Conservation (phyloP, 2,888 invertebrate genomes). For the Drosophila atroscutellata region DNA sequence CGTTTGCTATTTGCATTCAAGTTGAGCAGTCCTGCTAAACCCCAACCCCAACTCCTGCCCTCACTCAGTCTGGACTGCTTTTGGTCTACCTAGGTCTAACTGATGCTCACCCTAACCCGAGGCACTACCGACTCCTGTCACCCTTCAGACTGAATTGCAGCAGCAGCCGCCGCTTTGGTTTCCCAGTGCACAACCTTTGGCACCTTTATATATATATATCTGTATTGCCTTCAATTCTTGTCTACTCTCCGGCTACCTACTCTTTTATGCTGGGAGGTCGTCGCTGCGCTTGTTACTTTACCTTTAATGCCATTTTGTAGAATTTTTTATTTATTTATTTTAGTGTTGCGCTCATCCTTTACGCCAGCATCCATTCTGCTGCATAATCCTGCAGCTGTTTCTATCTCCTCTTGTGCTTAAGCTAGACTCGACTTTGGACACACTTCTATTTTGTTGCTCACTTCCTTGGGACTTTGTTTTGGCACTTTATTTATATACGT, state of each 20-base stretch:
- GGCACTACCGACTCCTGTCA: constrained; percentile 18
- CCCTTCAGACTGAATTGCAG: constrained; percentile 17
- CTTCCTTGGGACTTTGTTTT: constrained; percentile 72
- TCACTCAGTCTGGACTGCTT: constrained; percentile 14
- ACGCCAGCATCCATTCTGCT: constrained; percentile 24
- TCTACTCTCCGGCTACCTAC: constrained; percentile 24
- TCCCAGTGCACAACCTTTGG: constrained; percentile 20
- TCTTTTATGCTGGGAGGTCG: constrained; percentile 26
- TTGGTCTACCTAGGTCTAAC: constrained; percentile 9
- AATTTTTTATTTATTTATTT: constrained; percentile 80
- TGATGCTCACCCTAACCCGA: constrained; percentile 4
- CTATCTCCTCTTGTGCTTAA: constrained; percentile 23
- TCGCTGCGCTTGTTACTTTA: constrained; percentile 48
- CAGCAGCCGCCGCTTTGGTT: constrained; percentile 40
- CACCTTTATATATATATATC: constrained; percentile 26
- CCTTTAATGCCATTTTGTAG: constrained; percentile 77
- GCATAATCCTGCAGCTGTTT: constrained; percentile 62
- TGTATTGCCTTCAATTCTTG: constrained; percentile 20
- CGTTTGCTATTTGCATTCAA: constrained; percentile 53
- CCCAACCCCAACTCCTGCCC: constrained; percentile 9
- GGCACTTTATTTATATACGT: constrained; percentile 75
- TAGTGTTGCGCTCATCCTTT: constrained; percentile 59
- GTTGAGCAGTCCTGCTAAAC: constrained; percentile 35
- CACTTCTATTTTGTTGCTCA: constrained; percentile 43
- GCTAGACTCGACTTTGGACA: constrained; percentile 47